These are phyloP conservation scores for Motacilla alba DNA, from an alignment of 2,113 vertebrate species.

Conservation along the genomic window DNA sequence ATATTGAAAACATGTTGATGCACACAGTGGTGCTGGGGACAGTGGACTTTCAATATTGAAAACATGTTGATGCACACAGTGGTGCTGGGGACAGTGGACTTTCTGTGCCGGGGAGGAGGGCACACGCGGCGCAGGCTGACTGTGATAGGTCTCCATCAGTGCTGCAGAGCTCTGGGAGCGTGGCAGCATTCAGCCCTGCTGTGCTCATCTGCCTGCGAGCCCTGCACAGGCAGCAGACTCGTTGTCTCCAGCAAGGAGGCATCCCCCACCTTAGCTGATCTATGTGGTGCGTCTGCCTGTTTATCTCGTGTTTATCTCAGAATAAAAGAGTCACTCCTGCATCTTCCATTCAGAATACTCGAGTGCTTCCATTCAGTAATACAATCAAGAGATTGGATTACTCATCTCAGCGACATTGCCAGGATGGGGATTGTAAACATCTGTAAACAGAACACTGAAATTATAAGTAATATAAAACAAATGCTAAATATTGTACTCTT, in stretches of 20 bases:
- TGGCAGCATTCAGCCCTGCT: background rate
- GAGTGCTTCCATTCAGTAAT: background rate
- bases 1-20: too few relatives aligned
- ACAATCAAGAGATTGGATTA: background rate
- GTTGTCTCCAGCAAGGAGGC: background rate
- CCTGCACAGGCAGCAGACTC: background rate
- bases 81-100: background rate
- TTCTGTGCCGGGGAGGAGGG: background rate
- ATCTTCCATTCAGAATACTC: background rate
- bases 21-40: background rate
- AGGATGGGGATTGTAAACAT: background rate
- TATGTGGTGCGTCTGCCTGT: background rate
- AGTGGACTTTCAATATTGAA: background rate
- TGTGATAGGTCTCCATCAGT: background rate
- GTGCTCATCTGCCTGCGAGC: background rate
- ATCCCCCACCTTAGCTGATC: background rate
- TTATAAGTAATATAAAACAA: background rate
- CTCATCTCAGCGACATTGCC: background rate
- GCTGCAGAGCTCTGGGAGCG: background rate
- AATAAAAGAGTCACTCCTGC: background rate
- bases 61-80: background rate
- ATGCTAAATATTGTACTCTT: background rate
- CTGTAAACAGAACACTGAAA: conserved; percentile 10
- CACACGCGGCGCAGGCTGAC: background rate
- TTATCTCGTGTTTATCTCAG: background rate